Base-by-base conservation (phyloP, 23 tunicate species). In the Trididemnum nubilum region DNA sequence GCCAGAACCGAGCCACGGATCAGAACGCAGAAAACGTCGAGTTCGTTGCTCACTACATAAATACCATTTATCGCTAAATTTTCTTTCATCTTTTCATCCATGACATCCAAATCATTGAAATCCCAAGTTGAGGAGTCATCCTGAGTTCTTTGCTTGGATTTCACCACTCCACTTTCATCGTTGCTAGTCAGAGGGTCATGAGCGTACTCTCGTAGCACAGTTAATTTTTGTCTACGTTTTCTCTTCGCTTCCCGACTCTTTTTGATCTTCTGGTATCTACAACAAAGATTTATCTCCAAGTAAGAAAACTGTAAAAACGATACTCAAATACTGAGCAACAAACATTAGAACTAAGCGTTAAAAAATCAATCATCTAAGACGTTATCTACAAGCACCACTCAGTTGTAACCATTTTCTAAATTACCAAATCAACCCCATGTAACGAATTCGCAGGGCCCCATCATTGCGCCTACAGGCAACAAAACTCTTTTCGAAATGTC, bases 151-250 rank as follows among this genome's bases (percentile, higher is more conserved):
- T 2, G 30, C 1, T 35, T 50, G 44, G 18, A 3, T n/a, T 32
- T 32, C 21, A 12, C 1, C 60, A 0, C 51, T 23, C 27, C 18
- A 21, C 50, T 25, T 1, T 76, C 97, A 27, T 91, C 97, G 52
- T 91, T 86, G 66, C 97, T 91, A 21, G 96, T 90, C 33, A 91
- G 58, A 9, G 97, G 89, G 35, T 91, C 97, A 23, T 91, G 97
- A 23, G 97, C 97, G 65, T 81, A 86, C 61, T 91, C 97, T 25
- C 97, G 78, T 4, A 91, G 72, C 36, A 91, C 97, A 44, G 83
- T 75, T 21, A 91, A 52, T 34, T 86, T 81, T 36, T 39, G 79
- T 65, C 73, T 89, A 35, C 71, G 73, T 0, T 77, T 84, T 36
- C 83, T 37, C 37, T 85, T 81, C 0, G 84, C 83, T 32, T 90